Percentiles rank a stretch among this genome's conserved stretches.
Conservation (phyloP, 2,888 invertebrate species). For the Hydraecia micacea region DNA sequence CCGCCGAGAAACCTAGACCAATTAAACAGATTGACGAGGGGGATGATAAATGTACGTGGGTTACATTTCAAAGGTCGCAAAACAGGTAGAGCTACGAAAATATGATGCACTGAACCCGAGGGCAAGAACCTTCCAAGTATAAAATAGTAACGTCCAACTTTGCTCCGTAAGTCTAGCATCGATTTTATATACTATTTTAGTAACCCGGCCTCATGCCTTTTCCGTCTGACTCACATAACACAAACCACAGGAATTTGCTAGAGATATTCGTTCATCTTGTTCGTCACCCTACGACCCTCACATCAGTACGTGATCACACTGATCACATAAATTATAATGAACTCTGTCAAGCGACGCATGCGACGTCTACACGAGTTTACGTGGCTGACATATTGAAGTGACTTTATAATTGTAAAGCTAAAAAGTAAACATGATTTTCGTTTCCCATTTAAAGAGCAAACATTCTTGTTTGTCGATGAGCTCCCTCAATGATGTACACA, state of each 20-base stretch:
- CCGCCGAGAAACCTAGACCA: constrained; percentile 42
- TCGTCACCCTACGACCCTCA: constrained; percentile 16
- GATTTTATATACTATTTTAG: constrained; percentile 55
- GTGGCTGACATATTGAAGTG: constrained; percentile 65
- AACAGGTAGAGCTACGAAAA: constrained; percentile 34
- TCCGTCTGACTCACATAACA: constrained; percentile 27
- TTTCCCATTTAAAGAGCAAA: constrained; percentile 78
- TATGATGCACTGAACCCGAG: constrained; percentile 50
- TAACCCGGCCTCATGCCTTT: constrained; percentile 28
- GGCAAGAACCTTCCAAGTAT: constrained; percentile 43
- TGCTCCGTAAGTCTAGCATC: constrained; percentile 44
- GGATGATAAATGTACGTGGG: constrained; percentile 42
- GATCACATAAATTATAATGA: constrained; percentile 63
- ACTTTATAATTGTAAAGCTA: constrained; percentile 78
- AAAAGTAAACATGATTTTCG: constrained; percentile 81
- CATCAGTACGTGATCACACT: constrained; percentile 33
- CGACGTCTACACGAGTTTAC: constrained; percentile 52
- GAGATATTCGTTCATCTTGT: constrained; percentile 20
- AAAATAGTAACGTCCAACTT: constrained; percentile 43
- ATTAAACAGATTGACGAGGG: constrained; percentile 46
- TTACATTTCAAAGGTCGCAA: constrained; percentile 40
- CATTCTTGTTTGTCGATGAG: constrained; percentile 75
- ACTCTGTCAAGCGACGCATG: constrained; percentile 54
- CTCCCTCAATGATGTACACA: constrained; percentile 71
- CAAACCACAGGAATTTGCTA: constrained; percentile 18